phyloP scores from a whole-genome alignment of 2,888 invertebrate genomes.

The Lasius platythorax region DNA sequence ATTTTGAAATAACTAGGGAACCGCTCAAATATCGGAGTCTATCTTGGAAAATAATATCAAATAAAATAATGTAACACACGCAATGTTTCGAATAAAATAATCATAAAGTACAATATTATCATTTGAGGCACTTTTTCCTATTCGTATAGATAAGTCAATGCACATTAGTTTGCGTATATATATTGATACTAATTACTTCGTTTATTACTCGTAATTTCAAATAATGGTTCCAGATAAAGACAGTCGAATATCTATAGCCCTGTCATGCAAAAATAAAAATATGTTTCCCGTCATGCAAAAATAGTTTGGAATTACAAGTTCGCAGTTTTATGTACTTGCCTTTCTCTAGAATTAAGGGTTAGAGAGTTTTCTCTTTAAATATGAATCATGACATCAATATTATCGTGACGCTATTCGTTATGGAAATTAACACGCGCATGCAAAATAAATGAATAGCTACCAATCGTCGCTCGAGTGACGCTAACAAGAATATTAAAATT shows the following conservation, averaged over 20 bases:
- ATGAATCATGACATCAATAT: not conserved
- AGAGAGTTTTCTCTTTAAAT: not conserved
- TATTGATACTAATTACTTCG: not conserved
- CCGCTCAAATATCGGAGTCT: not conserved
- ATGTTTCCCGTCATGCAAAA: not conserved
- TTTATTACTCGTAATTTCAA: not conserved
- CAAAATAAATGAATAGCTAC: slow-evolving; percentile 4
- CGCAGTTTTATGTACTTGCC: not conserved
- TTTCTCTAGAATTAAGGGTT: not conserved
- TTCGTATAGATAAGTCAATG: not conserved
- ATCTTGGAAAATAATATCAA: not conserved
- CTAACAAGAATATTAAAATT: slow-evolving; percentile 13
- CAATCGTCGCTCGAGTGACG: not conserved
- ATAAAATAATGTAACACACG: not conserved
- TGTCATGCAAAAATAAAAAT: not conserved
- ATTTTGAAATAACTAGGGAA: not conserved
- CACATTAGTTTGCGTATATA: not conserved
- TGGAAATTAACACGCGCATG: slow-evolving; percentile 21
- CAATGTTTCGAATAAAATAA: not conserved
- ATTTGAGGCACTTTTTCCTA: not conserved
- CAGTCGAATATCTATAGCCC: not conserved
- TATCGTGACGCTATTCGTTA: not conserved
- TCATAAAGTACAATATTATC: not conserved
- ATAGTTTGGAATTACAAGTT: not conserved
- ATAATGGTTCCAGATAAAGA: not conserved